A percentile compares a stretch with the other conserved stretches of the same genome.
These are phyloP conservation scores for Pogonocherus hispidulus DNA, from an alignment of 2,888 invertebrate species.

Conservation along the genomic window DNA sequence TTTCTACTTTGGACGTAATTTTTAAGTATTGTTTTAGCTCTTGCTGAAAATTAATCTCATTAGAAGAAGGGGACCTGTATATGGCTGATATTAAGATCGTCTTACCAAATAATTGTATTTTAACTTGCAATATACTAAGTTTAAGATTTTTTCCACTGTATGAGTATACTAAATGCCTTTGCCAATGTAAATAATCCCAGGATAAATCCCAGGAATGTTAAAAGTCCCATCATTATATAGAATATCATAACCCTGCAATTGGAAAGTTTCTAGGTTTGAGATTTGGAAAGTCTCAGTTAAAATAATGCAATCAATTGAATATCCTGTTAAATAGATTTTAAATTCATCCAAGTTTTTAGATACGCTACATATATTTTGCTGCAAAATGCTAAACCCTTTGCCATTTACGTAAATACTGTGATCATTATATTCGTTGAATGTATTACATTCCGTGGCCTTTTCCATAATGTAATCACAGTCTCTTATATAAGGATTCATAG, in stretches of 20 bases:
- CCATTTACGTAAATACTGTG: too few relatives aligned
- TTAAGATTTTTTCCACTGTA: background rate
- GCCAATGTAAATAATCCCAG: background rate
- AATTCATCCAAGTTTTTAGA: too few relatives aligned
- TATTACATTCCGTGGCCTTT: too few relatives aligned
- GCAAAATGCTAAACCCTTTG: background rate
- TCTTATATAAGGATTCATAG: too few relatives aligned
- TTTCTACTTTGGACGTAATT: too few relatives aligned
- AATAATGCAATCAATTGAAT: background rate
- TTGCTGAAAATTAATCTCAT: too few relatives aligned
- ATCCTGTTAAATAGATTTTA: background rate
- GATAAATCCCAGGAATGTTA: background rate
- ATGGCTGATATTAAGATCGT: background rate
- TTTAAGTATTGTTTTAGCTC: too few relatives aligned
- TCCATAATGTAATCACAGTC: too few relatives aligned
- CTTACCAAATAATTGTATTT: background rate
- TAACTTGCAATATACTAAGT: background rate
- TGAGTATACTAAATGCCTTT: background rate
- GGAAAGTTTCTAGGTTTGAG: background rate
- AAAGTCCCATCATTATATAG: background rate
- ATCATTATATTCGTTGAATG: too few relatives aligned
- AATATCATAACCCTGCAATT: background rate
- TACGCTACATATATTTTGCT: too few relatives aligned
- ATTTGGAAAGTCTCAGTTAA: background rate
- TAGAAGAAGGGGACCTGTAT: too few relatives aligned